Percentiles rank a stretch among this genome's conserved stretches.
Evolutionary conservation across 2,113 vertebrate species (phyloP).

Genomic region (Syrmaticus mikado): DNA sequence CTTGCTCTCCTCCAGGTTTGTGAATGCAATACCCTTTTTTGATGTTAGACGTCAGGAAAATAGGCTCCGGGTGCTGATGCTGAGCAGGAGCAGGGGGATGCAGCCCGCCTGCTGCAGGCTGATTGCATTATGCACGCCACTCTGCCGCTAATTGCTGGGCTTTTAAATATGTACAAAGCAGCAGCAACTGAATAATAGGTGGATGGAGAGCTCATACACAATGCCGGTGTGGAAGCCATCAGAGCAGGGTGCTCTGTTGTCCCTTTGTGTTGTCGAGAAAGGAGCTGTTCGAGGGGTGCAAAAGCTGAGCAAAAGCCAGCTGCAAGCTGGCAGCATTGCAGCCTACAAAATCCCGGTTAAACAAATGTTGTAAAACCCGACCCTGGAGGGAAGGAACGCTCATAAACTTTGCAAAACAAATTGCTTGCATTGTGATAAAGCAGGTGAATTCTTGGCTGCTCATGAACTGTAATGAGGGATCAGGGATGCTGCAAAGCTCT

Average conservation of each 20-base stretch:
- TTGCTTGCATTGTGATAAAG: background rate
- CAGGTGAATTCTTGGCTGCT: background rate
- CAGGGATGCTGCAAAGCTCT: background rate
- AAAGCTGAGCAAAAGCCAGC: background rate
- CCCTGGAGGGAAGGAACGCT: background rate
- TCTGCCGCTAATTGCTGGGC: background rate
- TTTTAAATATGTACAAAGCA: background rate
- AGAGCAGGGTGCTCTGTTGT: fast-evolving
- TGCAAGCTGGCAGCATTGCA: background rate
- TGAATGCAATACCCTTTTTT: background rate
- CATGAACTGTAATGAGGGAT: background rate
- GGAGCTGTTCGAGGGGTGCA: background rate
- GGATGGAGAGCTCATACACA: background rate
- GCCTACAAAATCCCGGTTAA: background rate
- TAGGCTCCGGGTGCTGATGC: background rate
- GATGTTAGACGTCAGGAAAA: background rate
- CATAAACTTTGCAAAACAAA: background rate
- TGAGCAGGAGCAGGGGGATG: fast-evolving
- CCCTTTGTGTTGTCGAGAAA: background rate
- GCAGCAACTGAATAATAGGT: background rate
- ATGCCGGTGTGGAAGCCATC: fast-evolving
- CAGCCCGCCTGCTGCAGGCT: background rate
- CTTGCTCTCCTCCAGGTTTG: background rate
- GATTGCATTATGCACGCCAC: background rate
- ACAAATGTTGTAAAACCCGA: background rate